Evolutionary conservation across 2,113 vertebrate species (phyloP), one percentile per base, ranked within the genome.

Genomic region (Lycaon pictus): DNA sequence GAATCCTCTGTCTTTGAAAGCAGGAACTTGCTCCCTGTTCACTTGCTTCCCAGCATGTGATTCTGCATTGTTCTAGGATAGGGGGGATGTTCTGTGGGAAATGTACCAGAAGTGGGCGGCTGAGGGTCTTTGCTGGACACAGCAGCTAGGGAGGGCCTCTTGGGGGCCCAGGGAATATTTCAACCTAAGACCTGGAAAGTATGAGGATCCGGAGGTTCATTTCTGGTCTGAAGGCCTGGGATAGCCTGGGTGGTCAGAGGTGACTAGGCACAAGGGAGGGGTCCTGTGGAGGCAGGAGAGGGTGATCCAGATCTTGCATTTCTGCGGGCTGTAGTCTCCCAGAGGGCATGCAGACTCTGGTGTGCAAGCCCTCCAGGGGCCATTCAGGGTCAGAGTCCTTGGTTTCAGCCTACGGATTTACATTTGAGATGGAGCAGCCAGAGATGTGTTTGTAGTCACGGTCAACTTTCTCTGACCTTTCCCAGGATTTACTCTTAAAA

Each of bases 41-140:
- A 27, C 32, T 6, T 0, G 3, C 11, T 15, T 0, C 0, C 72
- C 15, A 2, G 10, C 55, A 16, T 8, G 80, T 69, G 80, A 20
- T 51, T 62, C 16, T 1, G n/a, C 0, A 1, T 62, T 55, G 3
- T 29, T 20, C 32, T 10, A 5, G 9, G 29, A 51, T 4, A 0
- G 9, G 32, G 19, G 19, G 15, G 7, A 32, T 56, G 58, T 19
- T 27, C 7, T 67, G 23, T 1, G 1, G 55, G 55, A 48, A 72
- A 10, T 32, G 35, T 4, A 4, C 15, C 32, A 7, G 51, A n/a
- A 32, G 22, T 0, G 5, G 25, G 48, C 53, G 11, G 35, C 10
- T 2, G n/a, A 23, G 43, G 32, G 71, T 25, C 69, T 74, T 12
- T 69, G 90, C 11, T 23, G 8, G 35, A 37, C 35, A n/a, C 7